These are phyloP conservation scores for Ardeotis arabs DNA, from an alignment of 2,113 vertebrate genomes.

Conservation along the genomic window DNA sequence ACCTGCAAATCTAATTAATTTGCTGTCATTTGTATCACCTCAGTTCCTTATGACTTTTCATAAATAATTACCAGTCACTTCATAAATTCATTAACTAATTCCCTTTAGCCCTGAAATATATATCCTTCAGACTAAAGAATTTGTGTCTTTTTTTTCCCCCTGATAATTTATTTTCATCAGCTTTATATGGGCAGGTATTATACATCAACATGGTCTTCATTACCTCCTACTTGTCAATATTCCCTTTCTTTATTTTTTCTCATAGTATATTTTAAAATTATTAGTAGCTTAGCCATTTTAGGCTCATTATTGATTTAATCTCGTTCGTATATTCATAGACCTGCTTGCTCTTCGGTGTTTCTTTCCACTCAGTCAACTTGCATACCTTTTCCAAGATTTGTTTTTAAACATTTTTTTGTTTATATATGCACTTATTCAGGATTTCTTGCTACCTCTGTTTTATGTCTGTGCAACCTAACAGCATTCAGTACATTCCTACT, in stretches of 20 bases:
- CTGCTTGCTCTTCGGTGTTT: background rate
- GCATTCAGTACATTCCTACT: background rate
- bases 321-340: background rate
- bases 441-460: background rate
- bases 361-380: background rate
- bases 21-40: slow-evolving; percentile 62
- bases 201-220: slow-evolving; percentile 21
- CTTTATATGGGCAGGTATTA: background rate
- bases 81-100: slow-evolving; percentile 71
- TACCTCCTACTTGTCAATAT: slow-evolving; percentile 12
- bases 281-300: slow-evolving; percentile 2
- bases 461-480: background rate
- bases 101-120: slow-evolving; percentile 56
- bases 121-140: slow-evolving; percentile 47
- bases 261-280: background rate
- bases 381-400: background rate
- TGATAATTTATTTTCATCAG: slow-evolving; percentile 32
- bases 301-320: slow-evolving; percentile 3
- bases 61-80: slow-evolving; percentile 67
- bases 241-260: background rate
- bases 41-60: slow-evolving; percentile 57
- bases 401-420: background rate
- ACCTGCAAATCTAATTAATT: slow-evolving; percentile 70
- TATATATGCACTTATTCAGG: background rate
- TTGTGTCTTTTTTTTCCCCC: background rate